Conservation (phyloP, 2,888 invertebrate genomes). For the Tiliacea aurago region DNA sequence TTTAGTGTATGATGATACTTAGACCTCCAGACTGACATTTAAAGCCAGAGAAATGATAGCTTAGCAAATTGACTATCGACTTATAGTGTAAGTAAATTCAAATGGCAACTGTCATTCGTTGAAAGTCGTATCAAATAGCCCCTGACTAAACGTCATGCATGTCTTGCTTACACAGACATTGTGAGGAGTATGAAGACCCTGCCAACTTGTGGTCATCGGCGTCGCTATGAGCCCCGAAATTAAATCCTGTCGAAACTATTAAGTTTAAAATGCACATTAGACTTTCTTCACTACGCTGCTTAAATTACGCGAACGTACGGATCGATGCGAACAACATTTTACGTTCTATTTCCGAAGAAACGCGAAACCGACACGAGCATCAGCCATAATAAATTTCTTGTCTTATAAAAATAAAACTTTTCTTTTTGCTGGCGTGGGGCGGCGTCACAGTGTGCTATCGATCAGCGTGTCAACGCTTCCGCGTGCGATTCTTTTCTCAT, state of each 20-base stretch:
- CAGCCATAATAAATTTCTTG: slow-evolving; percentile 90
- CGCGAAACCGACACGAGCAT: slow-evolving; percentile 88
- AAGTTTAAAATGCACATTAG: slow-evolving; percentile 50
- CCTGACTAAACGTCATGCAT: not conserved
- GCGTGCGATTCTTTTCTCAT: slow-evolving; percentile 44
- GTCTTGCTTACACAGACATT: not conserved
- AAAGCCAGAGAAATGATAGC: not conserved
- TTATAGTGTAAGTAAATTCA: not conserved
- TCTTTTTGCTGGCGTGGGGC: slow-evolving; percentile 86
- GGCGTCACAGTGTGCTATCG: slow-evolving; percentile 74
- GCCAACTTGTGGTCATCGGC: not conserved
- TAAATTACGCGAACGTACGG: slow-evolving; percentile 66
- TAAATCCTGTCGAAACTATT: slow-evolving; percentile 2
- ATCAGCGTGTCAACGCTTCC: slow-evolving; percentile 67
- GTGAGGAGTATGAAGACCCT: not conserved
- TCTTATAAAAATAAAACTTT: slow-evolving; percentile 90
- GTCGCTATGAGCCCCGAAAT: not conserved
- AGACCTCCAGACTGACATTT: too few species aligned
- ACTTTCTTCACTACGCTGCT: slow-evolving; percentile 49
- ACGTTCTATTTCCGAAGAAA: slow-evolving; percentile 88
- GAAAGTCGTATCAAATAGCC: not conserved
- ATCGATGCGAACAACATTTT: slow-evolving; percentile 82
- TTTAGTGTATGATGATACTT: not conserved
- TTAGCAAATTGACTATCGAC: not conserved
- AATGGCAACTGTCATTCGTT: not conserved